Conservation (phyloP, 1,140 invertebrate genomes). For the Drosophila ironensis region DNA sequence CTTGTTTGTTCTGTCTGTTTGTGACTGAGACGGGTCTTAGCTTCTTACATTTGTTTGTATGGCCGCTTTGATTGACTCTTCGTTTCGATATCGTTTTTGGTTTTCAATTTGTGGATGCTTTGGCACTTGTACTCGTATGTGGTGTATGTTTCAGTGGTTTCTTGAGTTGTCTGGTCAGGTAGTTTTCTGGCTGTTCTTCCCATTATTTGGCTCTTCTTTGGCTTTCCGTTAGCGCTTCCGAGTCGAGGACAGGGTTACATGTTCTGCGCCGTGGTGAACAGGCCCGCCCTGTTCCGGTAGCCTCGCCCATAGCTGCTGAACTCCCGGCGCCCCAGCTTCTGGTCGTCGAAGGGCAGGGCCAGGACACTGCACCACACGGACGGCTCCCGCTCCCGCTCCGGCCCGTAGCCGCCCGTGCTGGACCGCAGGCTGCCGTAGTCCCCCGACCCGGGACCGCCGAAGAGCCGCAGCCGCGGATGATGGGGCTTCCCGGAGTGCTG, state of each 20-base stretch:
- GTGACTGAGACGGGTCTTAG: slow-evolving; percentile 11
- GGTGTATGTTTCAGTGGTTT: slow-evolving; percentile 8
- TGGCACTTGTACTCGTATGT: slow-evolving; percentile 57
- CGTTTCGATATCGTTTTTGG: not conserved
- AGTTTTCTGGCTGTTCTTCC: slow-evolving; percentile 28
- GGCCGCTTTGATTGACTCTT: slow-evolving; percentile 38
- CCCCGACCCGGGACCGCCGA: slow-evolving; percentile 14
- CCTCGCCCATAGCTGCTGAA: slow-evolving; percentile 86
- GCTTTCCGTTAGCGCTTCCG: not conserved
- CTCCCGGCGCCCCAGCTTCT: slow-evolving; percentile 92
- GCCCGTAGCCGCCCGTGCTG: slow-evolving; percentile 15
- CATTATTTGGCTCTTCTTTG: slow-evolving; percentile 13
- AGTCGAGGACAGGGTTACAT: slow-evolving; percentile 45
- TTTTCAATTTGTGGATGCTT: slow-evolving; percentile 30
- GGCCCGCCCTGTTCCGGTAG: slow-evolving; percentile 89
- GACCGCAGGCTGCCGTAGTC: slow-evolving; percentile 51
- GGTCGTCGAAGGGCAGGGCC: slow-evolving; percentile 94
- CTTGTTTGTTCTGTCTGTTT: slow-evolving; percentile 2
- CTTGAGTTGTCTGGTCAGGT: slow-evolving; percentile 21
- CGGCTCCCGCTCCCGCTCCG: slow-evolving; percentile 83
- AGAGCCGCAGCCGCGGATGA: slow-evolving; percentile 25
- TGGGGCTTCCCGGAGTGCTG: too few species aligned
- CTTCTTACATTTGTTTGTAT: slow-evolving; percentile 46
- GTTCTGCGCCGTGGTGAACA: slow-evolving; percentile 87
- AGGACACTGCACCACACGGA: slow-evolving; percentile 94